phyloP scores from a whole-genome alignment of 2,113 vertebrate species.

The Anas platyrhynchos region DNA sequence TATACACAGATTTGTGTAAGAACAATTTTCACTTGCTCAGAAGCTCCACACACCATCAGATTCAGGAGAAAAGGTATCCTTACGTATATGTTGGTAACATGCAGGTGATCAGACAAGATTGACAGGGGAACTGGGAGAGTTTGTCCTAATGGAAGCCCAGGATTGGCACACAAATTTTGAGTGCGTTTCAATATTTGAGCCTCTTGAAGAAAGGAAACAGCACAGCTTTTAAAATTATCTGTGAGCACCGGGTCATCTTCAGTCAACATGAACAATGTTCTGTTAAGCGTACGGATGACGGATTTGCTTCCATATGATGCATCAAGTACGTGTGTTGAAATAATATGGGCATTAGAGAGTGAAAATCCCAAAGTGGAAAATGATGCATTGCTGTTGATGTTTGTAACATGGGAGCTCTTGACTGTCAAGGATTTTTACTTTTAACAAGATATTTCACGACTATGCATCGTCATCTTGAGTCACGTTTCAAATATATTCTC shows the following conservation, averaged over 20 bases:
- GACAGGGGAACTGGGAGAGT: rapidly evolving
- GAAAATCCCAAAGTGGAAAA: not conserved
- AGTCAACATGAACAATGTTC: rapidly evolving
- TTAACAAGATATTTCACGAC: not conserved
- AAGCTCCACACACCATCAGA: not conserved
- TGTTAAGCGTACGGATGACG: rapidly evolving
- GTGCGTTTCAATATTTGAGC: not conserved
- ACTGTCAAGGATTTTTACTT: not conserved
- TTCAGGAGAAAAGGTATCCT: not conserved
- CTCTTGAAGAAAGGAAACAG: not conserved
- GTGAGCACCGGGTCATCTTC: not conserved
- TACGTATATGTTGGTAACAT: rapidly evolving
- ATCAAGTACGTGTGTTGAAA: not conserved
- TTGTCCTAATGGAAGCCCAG: not conserved
- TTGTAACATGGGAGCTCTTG: not conserved
- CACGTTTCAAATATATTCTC: not conserved
- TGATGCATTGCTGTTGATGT: rapidly evolving
- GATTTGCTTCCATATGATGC: not conserved
- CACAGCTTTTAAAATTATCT: not conserved
- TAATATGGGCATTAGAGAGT: rapidly evolving
- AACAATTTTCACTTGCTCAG: not conserved
- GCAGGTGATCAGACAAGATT: rapidly evolving
- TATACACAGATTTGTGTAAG: not conserved
- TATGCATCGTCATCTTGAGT: rapidly evolving
- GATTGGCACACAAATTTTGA: not conserved